Percentiles rank a stretch among this genome's conserved stretches.
Conservation (phyloP, 2,113 vertebrate genomes). For the Parotia lawesii region DNA sequence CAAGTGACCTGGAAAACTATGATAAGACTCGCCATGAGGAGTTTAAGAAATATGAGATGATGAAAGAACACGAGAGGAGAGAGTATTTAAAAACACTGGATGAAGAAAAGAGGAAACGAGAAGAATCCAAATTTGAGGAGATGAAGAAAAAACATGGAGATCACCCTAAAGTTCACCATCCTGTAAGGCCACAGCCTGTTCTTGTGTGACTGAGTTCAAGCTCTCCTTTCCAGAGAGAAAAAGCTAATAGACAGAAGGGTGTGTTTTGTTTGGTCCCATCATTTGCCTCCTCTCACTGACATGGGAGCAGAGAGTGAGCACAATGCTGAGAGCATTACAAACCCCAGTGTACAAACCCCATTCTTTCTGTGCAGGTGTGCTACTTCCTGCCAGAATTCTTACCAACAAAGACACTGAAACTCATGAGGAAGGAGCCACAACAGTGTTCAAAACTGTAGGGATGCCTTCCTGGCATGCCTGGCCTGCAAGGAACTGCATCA, state of each 20-base stretch:
- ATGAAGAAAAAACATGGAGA: conserved; percentile 94
- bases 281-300: not conserved
- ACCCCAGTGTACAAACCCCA: not conserved
- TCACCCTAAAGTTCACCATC: conserved; percentile 96
- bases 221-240: not conserved
- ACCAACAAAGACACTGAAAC: not conserved
- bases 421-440: not conserved
- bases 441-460: not conserved
- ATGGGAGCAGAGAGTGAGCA: not conserved
- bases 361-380: not conserved
- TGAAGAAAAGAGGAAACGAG: conserved; percentile 85
- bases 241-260: not conserved
- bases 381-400: not conserved
- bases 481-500: not conserved
- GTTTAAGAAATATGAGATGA: conserved; percentile 96
- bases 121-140: conserved; percentile 90
- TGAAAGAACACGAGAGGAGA: conserved; percentile 92
- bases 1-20: conserved; percentile 91
- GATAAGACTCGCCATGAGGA: conserved; percentile 95
- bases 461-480: not conserved
- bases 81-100: conserved; percentile 91
- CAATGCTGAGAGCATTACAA: not conserved
- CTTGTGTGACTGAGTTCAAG: not conserved
- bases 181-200: conserved; percentile 73
- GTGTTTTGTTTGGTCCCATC: not conserved